phyloP scores from a whole-genome alignment of 2,113 vertebrate species.

The Pterophyllum scalare region DNA sequence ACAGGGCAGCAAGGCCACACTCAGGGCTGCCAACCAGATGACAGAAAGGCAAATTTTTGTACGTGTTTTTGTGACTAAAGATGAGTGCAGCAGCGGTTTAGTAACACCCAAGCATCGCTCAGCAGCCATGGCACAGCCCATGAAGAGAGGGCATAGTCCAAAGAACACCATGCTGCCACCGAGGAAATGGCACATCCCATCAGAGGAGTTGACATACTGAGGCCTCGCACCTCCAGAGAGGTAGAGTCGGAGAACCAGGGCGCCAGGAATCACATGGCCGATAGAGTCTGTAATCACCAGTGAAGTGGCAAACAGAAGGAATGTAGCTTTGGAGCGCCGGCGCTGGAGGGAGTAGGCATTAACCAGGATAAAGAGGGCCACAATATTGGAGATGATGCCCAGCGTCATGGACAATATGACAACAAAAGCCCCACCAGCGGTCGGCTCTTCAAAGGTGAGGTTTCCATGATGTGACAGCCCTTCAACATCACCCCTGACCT shows the following conservation, averaged over 20 bases:
- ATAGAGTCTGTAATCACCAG: constrained; percentile 87
- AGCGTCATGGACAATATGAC: constrained; percentile 87
- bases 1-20: constrained; percentile 85
- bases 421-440: constrained; percentile 63
- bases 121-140: constrained; percentile 89
- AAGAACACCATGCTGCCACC: constrained; percentile 93
- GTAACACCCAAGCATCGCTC: constrained; percentile 91
- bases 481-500: constrained; percentile 32
- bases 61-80: constrained; percentile 82
- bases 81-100: constrained; percentile 85
- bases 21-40: constrained; percentile 82
- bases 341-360: constrained; percentile 83
- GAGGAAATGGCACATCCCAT: constrained; percentile 86
- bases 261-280: constrained; percentile 88
- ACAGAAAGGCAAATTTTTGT: constrained; percentile 79
- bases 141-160: constrained; percentile 88
- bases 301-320: constrained; percentile 87
- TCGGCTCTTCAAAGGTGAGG: constrained; percentile 42
- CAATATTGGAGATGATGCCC: constrained; percentile 87
- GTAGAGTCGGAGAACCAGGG: constrained; percentile 86
- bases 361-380: constrained; percentile 86
- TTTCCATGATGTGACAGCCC: constrained; percentile 52
- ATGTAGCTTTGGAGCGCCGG: constrained; percentile 86
- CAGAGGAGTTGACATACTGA: constrained; percentile 60
- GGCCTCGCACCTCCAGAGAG: constrained; percentile 57